Conservation (phyloP, 2,888 invertebrate species). For the Aleiodes testaceus region DNA sequence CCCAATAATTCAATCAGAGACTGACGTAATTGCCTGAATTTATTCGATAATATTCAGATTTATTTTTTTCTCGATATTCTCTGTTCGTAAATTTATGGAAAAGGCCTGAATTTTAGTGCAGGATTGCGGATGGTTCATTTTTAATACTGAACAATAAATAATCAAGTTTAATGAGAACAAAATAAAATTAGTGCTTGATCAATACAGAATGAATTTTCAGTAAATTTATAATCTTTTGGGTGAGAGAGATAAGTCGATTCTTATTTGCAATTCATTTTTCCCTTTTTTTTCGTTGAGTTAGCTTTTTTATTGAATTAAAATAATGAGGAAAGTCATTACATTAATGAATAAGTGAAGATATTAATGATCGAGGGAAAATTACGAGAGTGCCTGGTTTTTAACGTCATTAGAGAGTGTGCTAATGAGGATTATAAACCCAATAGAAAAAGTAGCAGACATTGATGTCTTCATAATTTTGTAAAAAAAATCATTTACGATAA, state of each 20-base stretch:
- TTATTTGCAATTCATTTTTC: too few relatives aligned
- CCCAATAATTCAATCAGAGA: constrained; percentile 31
- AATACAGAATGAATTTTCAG: too few relatives aligned
- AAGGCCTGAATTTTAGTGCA: neutral
- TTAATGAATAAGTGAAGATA: neutral
- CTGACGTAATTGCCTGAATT: constrained; percentile 36
- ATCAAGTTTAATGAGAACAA: too few relatives aligned
- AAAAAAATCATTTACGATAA: neutral
- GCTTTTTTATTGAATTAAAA: too few relatives aligned
- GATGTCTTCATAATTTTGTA: neutral
- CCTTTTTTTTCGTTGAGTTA: too few relatives aligned
- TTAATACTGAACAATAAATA: too few relatives aligned
- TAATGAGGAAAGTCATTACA: too few relatives aligned
- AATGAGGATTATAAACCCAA: constrained; percentile 16
- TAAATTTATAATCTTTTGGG: too few relatives aligned
- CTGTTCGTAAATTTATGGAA: neutral
- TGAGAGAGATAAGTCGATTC: too few relatives aligned
- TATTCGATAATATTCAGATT: neutral
- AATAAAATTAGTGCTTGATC: neutral
- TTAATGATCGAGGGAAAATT: neutral
- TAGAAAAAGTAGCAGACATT: constrained; percentile 6
- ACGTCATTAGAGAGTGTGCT: constrained; percentile 18
- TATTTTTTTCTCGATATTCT: constrained; percentile 6
- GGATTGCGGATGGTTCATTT: too few relatives aligned
- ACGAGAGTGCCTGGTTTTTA: constrained; percentile 13